Evolutionary conservation across 1,140 invertebrate species (phyloP), one percentile per base, ranked within the genome.

Genomic region (Drosophila parabipectinata): DNA sequence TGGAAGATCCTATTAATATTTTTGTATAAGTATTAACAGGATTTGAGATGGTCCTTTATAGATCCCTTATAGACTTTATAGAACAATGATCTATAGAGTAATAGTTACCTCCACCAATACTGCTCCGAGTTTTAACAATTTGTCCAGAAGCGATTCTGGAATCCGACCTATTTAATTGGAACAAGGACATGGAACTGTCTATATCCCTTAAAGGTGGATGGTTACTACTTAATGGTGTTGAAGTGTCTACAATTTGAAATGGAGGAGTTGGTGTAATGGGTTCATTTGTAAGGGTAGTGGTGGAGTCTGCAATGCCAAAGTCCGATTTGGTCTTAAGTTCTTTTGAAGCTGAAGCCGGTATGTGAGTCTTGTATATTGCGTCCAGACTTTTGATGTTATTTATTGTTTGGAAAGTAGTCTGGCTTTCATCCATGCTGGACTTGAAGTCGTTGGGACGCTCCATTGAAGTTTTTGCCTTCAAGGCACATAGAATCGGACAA

Each of bases 331-430:
- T 34, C 9, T 3, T 37, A 6, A 7, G 8, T 3, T 1, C 6
- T 1, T 21, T 15, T 32, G 10, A 8, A 32, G 8, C 32, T 3
- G 3, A 3, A 8, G 32, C 8, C 2, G 55, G 51, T 14, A 45
- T 48, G 24, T 74, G 71, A 4, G 63, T 75, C 18, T 60, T 71
- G 28, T 61, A 64, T 2, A 75, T 32, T 2, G 66, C 39, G 34
- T 80, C 60, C 1, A 61, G 24, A 26, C 66, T 80, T 2, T 30
- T 26, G n/a, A 53, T 68, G 7, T 34, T 53, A 12, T 9, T 53
- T 24, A 69, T 48, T 30, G 54, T 69, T 10, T 8, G 12, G 8
- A 39, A 9, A 7, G n/a, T 54, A 0, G n/a, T 37, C n/a, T 72
- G 37, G 6, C 26, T 51, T 10, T 71, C 39, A 15, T 60, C 55